Percentiles rank a stretch among this genome's conserved stretches.
Evolutionary conservation across 1,140 invertebrate species (phyloP).

Genomic region (Bicyclus anynana): DNA sequence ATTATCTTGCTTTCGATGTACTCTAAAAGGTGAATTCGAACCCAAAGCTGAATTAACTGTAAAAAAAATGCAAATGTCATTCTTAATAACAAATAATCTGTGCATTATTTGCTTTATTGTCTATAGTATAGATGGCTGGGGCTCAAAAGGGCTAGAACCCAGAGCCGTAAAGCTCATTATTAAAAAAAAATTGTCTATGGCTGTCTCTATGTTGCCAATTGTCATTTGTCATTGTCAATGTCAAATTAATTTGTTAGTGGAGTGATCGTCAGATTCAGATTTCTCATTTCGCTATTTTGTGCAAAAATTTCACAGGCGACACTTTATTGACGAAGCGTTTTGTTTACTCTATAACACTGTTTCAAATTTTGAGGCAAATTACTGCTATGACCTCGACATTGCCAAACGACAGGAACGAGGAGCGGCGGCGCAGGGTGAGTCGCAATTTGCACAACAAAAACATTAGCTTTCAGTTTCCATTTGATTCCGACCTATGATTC

Average conservation of each 20-base stretch:
- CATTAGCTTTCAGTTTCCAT: conserved; percentile 11
- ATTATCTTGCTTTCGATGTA: no score
- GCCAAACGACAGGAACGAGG: conserved; percentile 59
- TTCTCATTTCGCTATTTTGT: background rate
- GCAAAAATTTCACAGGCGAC: conserved; percentile 2
- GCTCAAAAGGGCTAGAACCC: no score
- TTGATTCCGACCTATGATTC: conserved; percentile 15
- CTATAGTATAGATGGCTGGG: no score
- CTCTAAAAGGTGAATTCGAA: no score
- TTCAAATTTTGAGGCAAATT: background rate
- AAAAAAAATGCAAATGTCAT: no score
- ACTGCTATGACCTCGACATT: conserved; percentile 51
- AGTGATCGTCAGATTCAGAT: no score
- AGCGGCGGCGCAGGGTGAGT: conserved; percentile 62
- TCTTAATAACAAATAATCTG: no score
- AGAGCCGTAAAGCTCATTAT: no score
- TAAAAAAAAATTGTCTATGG: no score
- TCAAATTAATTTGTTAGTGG: background rate
- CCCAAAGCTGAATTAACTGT: no score
- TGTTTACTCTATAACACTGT: background rate
- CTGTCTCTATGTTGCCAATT: no score
- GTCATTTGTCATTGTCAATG: background rate
- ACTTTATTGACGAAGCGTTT: background rate
- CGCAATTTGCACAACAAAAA: conserved; percentile 17
- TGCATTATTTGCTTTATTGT: no score